phyloP scores from a whole-genome alignment of 2,113 vertebrate species.

The Carettochelys insculpta region DNA sequence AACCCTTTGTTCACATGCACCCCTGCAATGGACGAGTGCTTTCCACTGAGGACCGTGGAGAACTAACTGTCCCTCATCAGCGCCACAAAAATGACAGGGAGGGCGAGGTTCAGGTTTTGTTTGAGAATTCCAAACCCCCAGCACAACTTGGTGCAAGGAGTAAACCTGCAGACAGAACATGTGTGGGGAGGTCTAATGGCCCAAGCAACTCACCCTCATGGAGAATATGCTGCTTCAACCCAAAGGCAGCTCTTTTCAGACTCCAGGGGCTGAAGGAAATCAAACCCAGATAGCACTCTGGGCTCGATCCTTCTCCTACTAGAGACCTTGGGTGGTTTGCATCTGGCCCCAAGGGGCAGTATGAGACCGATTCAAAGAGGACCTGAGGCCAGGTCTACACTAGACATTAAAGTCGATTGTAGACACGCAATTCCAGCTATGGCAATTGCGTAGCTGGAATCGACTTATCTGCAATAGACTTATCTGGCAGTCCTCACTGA shows the following conservation, averaged over 20 bases:
- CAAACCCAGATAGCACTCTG: conserved; percentile 17
- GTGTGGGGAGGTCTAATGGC: conserved; percentile 5
- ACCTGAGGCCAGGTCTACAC: too few relatives aligned
- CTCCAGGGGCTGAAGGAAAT: conserved; percentile 31
- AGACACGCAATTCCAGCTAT: too few relatives aligned
- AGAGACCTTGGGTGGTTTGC: background rate
- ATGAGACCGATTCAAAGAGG: background rate
- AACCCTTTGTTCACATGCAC: background rate
- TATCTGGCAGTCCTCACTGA: too few relatives aligned
- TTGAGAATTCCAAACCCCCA: background rate
- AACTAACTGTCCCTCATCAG: background rate
- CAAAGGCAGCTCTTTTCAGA: conserved; percentile 46
- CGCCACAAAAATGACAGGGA: background rate
- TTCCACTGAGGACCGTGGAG: background rate
- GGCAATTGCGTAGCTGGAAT: too few relatives aligned
- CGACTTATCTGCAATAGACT: too few relatives aligned
- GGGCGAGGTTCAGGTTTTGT: background rate
- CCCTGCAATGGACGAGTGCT: background rate
- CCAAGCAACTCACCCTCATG: conserved; percentile 47
- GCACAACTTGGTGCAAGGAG: background rate
- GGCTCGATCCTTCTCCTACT: conserved; percentile 17
- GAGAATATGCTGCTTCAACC: conserved; percentile 51
- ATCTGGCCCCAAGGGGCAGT: background rate
- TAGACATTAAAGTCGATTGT: too few relatives aligned
- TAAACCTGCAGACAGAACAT: background rate